phyloP scores from a whole-genome alignment of 2,113 vertebrate species.

The Cercopithecus mona region DNA sequence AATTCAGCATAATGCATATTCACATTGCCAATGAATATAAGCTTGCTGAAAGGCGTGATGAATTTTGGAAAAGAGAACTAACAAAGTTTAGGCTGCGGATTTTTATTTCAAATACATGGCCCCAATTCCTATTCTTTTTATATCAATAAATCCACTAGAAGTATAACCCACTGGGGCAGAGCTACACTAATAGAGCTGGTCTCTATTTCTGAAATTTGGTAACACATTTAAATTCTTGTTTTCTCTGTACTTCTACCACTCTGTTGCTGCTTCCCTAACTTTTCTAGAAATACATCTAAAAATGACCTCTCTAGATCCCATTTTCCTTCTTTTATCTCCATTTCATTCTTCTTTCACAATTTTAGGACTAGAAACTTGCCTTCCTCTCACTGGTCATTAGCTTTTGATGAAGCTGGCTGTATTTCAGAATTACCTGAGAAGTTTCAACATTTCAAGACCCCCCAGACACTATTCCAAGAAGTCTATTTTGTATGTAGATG shows the following conservation, averaged over 20 bases:
- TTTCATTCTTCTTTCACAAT: background rate
- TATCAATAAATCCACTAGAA: conserved; percentile 18
- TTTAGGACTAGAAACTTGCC: background rate
- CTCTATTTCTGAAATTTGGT: conserved; percentile 40
- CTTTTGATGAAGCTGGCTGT: background rate
- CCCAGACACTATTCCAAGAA: background rate
- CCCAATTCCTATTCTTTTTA: conserved; percentile 44
- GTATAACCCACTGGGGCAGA: background rate
- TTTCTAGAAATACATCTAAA: background rate
- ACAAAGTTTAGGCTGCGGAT: conserved; percentile 32
- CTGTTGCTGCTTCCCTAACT: background rate
- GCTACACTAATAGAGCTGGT: background rate
- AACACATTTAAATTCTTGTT: background rate
- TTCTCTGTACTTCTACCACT: background rate
- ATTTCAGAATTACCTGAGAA: background rate
- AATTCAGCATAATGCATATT: background rate
- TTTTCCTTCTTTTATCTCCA: background rate
- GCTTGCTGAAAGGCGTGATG: background rate
- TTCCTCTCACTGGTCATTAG: background rate
- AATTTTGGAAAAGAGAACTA: conserved; percentile 1
- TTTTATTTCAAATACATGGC: conserved; percentile 61
- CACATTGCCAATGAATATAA: background rate
- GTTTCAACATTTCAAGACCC: background rate
- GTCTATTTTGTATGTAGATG: background rate
- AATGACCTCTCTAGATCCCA: background rate